Evolutionary conservation across 2,113 vertebrate genomes (phyloP), one percentile per base, ranked within the genome.

Genomic region (Pyxicephalus adspersus): DNA sequence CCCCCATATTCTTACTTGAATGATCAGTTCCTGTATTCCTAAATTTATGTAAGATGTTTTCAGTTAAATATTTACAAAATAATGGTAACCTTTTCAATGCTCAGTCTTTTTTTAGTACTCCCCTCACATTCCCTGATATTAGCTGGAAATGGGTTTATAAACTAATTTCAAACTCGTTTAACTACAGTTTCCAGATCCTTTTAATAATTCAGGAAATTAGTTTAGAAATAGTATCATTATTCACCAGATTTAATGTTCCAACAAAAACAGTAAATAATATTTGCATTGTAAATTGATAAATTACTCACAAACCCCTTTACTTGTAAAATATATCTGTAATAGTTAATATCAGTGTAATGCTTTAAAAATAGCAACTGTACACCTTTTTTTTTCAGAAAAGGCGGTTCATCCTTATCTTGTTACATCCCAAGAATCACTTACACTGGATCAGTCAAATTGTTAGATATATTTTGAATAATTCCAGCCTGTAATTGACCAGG

Each of bases 171-270:
- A 63, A 70, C 34, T 71, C 34, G 38, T 70, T 80, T 80, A 80
- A 34, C 77, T 70, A n/a, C 66, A 80, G 65, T 80, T 80, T 80
- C 77, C 77, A 80, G 77, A 71, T 71, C 65, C 61, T 25, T 18
- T 80, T 38, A 16, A 61, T 80, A 80, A 80, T 80, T 80, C 23
- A 71, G 77, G 77, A 80, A 80, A 80, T 80, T 80, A 63, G 55
- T 71, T 80, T 80, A 66, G 28, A 80, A 80, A 57, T 67, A 70
- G 17, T 71, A 57, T 80, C 77, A 80, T 71, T 51, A 50, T 29
- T 60, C 66, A 68, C 22, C 31, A 20, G 67, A 80, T 60, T 66
- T 76, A 76, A 63, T 63, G 26, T 76, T 3, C 52, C 9, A 67
- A 66, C 50, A 67, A 57, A 65, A 65, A 65, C n/a, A 45, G 22